Evolutionary conservation across 2,797 vertebrate species (phyloP).

Genomic region (Silurus aristotelis): DNA sequence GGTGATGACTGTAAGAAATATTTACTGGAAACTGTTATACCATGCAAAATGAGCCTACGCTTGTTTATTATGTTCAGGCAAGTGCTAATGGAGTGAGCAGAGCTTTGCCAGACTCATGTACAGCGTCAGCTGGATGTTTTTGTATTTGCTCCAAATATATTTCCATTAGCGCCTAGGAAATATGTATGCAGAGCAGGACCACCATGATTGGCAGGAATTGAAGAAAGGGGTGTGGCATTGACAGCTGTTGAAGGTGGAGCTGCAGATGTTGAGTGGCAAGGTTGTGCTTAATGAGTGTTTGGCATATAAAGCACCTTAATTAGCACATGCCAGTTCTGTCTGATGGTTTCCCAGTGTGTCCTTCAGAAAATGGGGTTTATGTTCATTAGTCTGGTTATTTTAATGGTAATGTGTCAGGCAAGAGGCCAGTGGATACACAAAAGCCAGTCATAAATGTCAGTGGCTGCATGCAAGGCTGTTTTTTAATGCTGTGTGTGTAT

Average conservation of each 20-base stretch:
- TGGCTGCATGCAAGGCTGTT: background rate
- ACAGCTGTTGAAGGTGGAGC: conserved; percentile 41
- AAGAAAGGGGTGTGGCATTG: conserved; percentile 36
- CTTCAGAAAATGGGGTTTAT: conserved; percentile 32
- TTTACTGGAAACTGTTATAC: conserved; percentile 54
- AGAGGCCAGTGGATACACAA: background rate
- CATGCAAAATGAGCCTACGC: conserved; percentile 40
- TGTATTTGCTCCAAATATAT: conserved; percentile 31
- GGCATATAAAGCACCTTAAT: conserved; percentile 43
- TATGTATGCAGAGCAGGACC: conserved; percentile 24
- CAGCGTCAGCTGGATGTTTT: conserved; percentile 45
- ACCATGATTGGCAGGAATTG: conserved; percentile 48
- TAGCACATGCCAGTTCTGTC: conserved; percentile 29
- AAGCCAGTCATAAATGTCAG: conserved; percentile 1
- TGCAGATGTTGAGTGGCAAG: conserved; percentile 47
- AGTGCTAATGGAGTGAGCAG: conserved; percentile 46
- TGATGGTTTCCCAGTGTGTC: conserved; percentile 39
- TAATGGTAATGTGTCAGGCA: conserved; percentile 14
- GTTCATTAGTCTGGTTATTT: conserved; percentile 24
- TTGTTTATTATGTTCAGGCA: conserved; percentile 52
- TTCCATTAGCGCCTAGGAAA: conserved; percentile 28
- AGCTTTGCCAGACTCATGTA: conserved; percentile 41
- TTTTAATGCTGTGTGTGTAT: background rate
- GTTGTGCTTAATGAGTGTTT: conserved; percentile 33
- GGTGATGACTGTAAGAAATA: conserved; percentile 66